A percentile compares a stretch with the other conserved stretches of the same genome.
These are phyloP conservation scores for Colinus virginianus DNA, from an alignment of 2,113 vertebrate genomes.

Conservation along the genomic window DNA sequence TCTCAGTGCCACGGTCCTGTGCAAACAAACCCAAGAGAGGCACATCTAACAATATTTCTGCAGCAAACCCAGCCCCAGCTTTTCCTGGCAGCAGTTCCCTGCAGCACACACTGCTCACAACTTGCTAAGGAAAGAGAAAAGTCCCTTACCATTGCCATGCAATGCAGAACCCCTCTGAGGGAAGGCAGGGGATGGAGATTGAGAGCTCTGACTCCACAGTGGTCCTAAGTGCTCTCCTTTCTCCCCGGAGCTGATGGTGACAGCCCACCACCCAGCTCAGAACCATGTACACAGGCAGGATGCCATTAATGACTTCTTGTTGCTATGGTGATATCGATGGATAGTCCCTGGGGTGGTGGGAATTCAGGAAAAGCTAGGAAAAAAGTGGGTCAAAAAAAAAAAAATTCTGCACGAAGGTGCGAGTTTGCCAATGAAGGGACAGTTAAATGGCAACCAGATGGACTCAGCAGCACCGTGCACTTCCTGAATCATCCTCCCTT, in stretches of 20 bases:
- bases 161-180: not conserved
- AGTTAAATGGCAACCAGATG: not conserved
- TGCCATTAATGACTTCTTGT: constrained; percentile 47
- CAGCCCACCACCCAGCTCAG: not conserved
- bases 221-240: not conserved
- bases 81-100: not conserved
- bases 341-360: not conserved
- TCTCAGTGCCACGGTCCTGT: not conserved
- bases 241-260: not conserved
- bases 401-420: not conserved
- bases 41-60: not conserved
- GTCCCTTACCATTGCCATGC: not conserved
- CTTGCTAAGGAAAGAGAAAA: constrained; percentile 2
- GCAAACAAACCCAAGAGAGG: constrained; percentile 27
- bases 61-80: constrained; percentile 5
- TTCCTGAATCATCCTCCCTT: not conserved
- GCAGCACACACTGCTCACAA: not conserved
- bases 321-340: constrained; percentile 67
- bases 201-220: not conserved
- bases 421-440: not conserved
- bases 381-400: constrained; percentile 2
- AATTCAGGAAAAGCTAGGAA: constrained; percentile 18
- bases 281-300: not conserved
- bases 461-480: not conserved
- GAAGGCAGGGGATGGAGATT: not conserved